Conservation (phyloP, 2,113 vertebrate genomes). For the Dipodomys spectabilis region DNA sequence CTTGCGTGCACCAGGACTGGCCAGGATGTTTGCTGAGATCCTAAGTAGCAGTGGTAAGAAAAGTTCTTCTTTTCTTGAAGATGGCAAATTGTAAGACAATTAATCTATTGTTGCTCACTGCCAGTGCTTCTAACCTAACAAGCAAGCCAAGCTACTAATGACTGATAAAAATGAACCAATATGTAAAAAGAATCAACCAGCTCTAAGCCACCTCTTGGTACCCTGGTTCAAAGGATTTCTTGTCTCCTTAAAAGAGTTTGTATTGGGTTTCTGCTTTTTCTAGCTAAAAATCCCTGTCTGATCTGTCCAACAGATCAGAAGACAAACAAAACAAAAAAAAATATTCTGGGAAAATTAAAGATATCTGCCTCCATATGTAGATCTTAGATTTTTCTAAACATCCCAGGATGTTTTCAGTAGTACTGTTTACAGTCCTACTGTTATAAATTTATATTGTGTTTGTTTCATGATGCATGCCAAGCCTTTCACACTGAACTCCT, state of each 20-base stretch:
- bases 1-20: neutral
- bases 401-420: conserved; percentile 31
- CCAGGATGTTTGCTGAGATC: neutral
- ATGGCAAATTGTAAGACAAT: neutral
- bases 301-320: neutral
- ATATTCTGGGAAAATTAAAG: neutral
- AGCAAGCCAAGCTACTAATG: neutral
- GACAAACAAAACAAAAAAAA: conserved; percentile 24
- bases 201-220: neutral
- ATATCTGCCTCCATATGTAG: neutral
- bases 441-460: neutral
- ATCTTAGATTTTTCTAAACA: neutral
- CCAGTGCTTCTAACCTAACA: neutral
- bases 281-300: neutral
- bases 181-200: neutral
- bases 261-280: conserved; percentile 9
- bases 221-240: neutral
- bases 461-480: neutral
- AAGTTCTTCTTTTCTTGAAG: neutral
- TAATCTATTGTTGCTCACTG: neutral
- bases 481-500: conserved; percentile 5
- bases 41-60: neutral
- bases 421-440: neutral
- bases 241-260: neutral
- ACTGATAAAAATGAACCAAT: neutral